A percentile compares a stretch with the other conserved stretches of the same genome.
Evolutionary conservation across 2,888 invertebrate species (phyloP).

Genomic region (Micoletzkya japonica): DNA sequence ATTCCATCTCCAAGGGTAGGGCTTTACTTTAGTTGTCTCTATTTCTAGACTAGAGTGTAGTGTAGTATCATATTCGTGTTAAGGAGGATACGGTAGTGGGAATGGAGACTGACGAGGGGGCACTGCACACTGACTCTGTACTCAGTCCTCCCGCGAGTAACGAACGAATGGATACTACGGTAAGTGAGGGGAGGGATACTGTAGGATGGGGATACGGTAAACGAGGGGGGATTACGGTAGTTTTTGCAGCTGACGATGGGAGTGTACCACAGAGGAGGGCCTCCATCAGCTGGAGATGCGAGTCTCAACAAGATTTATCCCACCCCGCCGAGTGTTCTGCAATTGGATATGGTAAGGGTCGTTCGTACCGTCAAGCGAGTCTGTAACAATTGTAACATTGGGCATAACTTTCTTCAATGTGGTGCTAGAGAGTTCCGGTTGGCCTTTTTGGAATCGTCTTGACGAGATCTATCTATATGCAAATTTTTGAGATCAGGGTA

Average conservation of each 20-base stretch:
- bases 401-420: too few species aligned
- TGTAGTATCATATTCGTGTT: too few species aligned
- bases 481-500: too few species aligned
- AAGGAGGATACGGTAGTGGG: background rate
- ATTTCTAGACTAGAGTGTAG: too few species aligned
- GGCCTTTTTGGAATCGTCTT: too few species aligned
- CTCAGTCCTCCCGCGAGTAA: slow-evolving; percentile 23
- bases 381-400: too few species aligned
- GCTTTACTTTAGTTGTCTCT: background rate
- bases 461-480: too few species aligned
- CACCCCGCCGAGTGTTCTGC: slow-evolving; percentile 57
- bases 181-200: background rate
- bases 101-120: slow-evolving; percentile 1
- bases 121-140: slow-evolving; percentile 15
- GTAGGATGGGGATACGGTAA: background rate
- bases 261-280: slow-evolving; percentile 27
- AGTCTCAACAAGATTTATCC: slow-evolving; percentile 57
- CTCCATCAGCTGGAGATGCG: slow-evolving; percentile 37
- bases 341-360: slow-evolving; percentile 17
- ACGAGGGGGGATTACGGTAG: background rate
- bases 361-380: too few species aligned
- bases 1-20: background rate
- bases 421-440: too few species aligned
- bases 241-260: background rate
- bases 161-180: slow-evolving; percentile 15